Evolutionary conservation across 1,140 invertebrate species (phyloP).

Genomic region (Octopus sinensis): DNA sequence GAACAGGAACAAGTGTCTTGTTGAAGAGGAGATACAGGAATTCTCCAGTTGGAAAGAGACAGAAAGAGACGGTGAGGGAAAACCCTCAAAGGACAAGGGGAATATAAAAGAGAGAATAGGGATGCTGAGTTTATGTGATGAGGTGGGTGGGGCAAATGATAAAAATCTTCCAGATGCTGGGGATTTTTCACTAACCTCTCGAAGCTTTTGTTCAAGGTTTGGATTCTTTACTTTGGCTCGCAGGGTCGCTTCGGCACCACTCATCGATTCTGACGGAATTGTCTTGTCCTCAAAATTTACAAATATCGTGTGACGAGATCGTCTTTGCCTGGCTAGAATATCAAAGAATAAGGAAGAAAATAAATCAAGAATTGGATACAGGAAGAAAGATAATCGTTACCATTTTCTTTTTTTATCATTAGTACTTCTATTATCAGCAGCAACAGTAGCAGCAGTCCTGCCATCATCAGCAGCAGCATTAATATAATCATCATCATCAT

Average conservation of each 20-base stretch:
- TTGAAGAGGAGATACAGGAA: too few relatives aligned
- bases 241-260: constrained; percentile 6
- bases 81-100: too few relatives aligned
- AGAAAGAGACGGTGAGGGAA: too few relatives aligned
- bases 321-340: constrained; percentile 23
- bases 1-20: too few relatives aligned
- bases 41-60: too few relatives aligned
- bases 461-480: background rate
- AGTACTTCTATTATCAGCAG: constrained; percentile 16
- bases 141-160: too few relatives aligned
- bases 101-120: too few relatives aligned
- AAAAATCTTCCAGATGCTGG: too few relatives aligned
- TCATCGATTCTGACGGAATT: constrained; percentile 26
- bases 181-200: constrained; percentile 6
- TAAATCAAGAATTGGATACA: background rate
- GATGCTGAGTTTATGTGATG: too few relatives aligned
- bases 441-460: background rate
- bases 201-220: constrained; percentile 16
- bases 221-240: constrained; percentile 16
- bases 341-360: background rate
- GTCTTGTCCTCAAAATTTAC: constrained; percentile 39
- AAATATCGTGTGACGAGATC: constrained; percentile 54
- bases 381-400: constrained; percentile 12
- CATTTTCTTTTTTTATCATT: constrained; percentile 17
- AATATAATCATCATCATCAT: too few relatives aligned